Conservation (phyloP, 2,797 vertebrate species). For the Heterohyrax brucei region DNA sequence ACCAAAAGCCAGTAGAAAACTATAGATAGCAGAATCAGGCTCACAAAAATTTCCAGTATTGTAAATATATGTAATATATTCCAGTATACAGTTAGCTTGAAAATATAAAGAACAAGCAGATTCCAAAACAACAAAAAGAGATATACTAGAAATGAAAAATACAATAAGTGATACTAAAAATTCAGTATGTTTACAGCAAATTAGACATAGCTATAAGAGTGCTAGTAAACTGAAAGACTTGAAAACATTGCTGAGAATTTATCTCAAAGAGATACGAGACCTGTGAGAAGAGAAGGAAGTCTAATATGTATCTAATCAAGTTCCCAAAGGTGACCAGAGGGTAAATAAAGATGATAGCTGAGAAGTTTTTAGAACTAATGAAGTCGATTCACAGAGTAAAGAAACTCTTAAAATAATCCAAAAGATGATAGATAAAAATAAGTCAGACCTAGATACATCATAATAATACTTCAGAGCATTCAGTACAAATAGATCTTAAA, state of each 20-base stretch:
- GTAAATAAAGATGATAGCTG: neutral
- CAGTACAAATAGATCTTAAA: neutral
- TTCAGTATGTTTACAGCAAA: conserved; percentile 1
- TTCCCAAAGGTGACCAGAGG: conserved; percentile 1
- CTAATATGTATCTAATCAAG: neutral
- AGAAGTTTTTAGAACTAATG: conserved; percentile 28
- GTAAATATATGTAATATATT: conserved; percentile 54
- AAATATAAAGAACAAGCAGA: conserved; percentile 28
- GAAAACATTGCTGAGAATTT: conserved; percentile 13
- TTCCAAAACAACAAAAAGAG: conserved; percentile 27
- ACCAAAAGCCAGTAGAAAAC: conserved; percentile 60
- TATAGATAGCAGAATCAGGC: conserved; percentile 11
- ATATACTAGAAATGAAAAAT: conserved; percentile 49
- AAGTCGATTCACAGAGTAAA: neutral
- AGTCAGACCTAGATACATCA: neutral
- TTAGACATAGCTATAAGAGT: conserved; percentile 21
- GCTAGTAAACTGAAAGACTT: conserved; percentile 10
- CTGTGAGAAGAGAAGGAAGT: neutral
- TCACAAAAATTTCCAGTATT: conserved; percentile 12
- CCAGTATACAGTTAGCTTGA: neutral
- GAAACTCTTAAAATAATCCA: neutral
- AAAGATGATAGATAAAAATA: conserved; percentile 40
- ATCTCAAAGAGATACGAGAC: neutral
- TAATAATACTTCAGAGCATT: conserved; percentile 5
- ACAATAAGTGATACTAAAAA: conserved; percentile 29